phyloP scores from a whole-genome alignment of 2,113 vertebrate species.

The Epinephelus moara region DNA sequence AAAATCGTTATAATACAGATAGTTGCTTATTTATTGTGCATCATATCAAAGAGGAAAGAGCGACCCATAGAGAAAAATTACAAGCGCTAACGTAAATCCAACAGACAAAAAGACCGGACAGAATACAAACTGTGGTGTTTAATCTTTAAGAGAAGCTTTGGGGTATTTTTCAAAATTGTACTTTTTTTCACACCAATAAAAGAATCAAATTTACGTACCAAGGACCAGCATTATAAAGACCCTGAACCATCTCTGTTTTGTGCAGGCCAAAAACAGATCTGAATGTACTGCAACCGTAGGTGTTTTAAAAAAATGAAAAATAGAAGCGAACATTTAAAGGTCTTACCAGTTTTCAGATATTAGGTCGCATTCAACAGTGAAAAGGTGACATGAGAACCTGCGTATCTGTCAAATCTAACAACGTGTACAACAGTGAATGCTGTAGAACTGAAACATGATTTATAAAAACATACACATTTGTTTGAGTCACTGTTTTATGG shows the following conservation, averaged over 20 bases:
- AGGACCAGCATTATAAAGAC: neutral
- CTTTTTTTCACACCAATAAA: neutral
- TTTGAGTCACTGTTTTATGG: constrained; percentile 8
- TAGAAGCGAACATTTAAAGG: constrained; percentile 13
- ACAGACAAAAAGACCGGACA: constrained; percentile 5
- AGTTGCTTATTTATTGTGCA: neutral
- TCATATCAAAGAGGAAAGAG: neutral
- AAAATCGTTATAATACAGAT: constrained; percentile 10
- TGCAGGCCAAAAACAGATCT: constrained; percentile 4
- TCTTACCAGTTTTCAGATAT: constrained; percentile 27
- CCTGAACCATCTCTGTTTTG: constrained; percentile 2
- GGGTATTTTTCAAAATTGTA: neutral
- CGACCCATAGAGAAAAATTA: neutral
- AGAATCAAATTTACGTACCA: neutral
- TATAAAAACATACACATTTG: constrained; percentile 23
- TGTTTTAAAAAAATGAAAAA: neutral
- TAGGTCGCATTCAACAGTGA: constrained; percentile 43
- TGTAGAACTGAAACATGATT: constrained; percentile 10
- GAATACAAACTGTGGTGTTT: neutral
- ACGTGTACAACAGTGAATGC: neutral
- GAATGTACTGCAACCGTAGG: neutral
- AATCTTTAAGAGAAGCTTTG: neutral
- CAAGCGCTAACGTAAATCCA: neutral
- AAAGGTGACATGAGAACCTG: neutral
- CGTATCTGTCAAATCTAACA: constrained; percentile 9